Base-by-base conservation (phyloP, 2,888 invertebrate genomes). In the Synanthedon myopaeformis region DNA sequence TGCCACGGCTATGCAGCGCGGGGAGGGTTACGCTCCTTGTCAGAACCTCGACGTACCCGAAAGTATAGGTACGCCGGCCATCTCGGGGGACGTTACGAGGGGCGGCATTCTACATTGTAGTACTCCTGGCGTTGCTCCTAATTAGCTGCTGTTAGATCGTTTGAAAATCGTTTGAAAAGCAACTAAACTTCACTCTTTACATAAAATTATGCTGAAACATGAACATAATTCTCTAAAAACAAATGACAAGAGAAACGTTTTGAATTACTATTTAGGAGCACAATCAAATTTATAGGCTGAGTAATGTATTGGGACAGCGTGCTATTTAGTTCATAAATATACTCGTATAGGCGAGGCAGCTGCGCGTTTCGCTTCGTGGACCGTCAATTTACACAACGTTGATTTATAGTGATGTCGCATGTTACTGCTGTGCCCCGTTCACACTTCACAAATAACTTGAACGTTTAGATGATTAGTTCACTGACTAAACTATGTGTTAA, bases 201-300 rank as follows among this genome's bases (percentile, higher is more conserved):
- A 35, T 35, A 35, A 35, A 35, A 35, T 35, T 35, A 35, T 35
- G 35, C 35, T 35, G 13, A n/a, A 45, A 45, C 45, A 45, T 45
- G 5, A 45, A 45, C 14, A 45, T 14, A 45, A n/a, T 14, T 45
- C 45, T 6, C 13, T 45, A 35, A 35, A 35, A 35, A 35, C 13
- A 13, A 45, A 14, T 45, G 45, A 45, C 13, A 45, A 35, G 45
- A 14, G 45, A 45, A 14, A 6, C 8, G 45, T 13, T 62, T 61
- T 56, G 65, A 65, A 58, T 62, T 67, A 62, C 65, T 67, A 70
- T 71, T 71, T 67, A 61, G 62, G 65, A 58, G 64, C 66, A 70
- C 72, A 69, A 72, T 71, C 67, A 70, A 71, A 70, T 72, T 72
- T 72, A 72, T 70, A 68, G 73, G 65, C 67, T 65, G 68, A 71